Conservation (phyloP, 2,888 invertebrate genomes). For the Anodontia alba region DNA sequence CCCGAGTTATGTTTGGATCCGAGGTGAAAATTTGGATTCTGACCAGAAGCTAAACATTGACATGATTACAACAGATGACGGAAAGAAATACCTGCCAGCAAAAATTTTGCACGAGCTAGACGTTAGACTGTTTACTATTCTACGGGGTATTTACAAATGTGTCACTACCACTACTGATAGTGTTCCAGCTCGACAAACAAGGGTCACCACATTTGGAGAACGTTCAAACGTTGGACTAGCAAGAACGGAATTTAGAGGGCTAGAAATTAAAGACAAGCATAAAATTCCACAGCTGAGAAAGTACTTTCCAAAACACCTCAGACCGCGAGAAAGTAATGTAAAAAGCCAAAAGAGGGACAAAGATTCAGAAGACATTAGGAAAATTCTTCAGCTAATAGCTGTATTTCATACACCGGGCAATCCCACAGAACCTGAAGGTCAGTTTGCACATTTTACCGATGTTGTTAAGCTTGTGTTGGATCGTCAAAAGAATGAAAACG, state of each 20-base stretch:
- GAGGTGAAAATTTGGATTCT: conserved; percentile 21
- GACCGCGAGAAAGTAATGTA: background rate
- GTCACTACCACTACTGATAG: background rate
- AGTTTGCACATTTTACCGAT: conserved; percentile 31
- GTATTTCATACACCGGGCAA: conserved; percentile 19
- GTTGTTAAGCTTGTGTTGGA: conserved; percentile 23
- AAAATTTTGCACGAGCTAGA: conserved; percentile 8
- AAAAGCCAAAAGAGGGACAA: background rate
- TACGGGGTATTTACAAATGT: background rate
- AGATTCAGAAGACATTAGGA: conserved; percentile 21
- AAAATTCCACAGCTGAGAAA: conserved; percentile 8
- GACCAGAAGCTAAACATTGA: background rate
- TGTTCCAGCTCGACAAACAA: background rate
- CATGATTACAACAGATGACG: background rate
- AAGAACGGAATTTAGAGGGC: background rate
- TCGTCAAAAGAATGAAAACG: background rate
- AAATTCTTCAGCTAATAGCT: conserved; percentile 26
- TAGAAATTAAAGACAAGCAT: conserved; percentile 8
- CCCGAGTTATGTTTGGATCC: conserved; percentile 52
- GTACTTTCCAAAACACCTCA: background rate
- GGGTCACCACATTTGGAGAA: conserved; percentile 5
- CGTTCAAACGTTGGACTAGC: conserved; percentile 26
- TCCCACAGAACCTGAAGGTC: conserved; percentile 11
- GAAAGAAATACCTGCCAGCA: conserved; percentile 23
- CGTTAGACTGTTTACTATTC: conserved; percentile 27